phyloP scores from a whole-genome alignment of 53 echinoderm and acorn worm species.

The Henricia sp. region DNA sequence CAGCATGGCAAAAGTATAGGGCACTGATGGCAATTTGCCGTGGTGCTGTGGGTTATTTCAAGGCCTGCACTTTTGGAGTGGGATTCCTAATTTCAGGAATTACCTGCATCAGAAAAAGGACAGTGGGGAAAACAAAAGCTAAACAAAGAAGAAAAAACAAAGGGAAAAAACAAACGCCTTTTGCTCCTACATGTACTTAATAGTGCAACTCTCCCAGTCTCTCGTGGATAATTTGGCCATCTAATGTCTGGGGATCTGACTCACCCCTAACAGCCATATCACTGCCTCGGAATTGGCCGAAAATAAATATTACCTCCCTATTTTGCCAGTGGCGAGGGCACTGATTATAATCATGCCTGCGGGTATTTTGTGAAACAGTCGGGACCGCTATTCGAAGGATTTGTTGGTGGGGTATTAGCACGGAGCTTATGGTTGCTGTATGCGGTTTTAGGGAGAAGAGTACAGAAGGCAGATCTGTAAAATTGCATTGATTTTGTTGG shows the following conservation, averaged over 20 bases:
- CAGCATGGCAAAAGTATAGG: too few relatives aligned
- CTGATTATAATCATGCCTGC: not conserved
- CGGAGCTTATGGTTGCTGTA: not conserved
- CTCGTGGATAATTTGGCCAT: slow-evolving; percentile 25
- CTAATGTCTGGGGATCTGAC: slow-evolving; percentile 44
- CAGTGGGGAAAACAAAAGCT: too few relatives aligned
- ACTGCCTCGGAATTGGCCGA: not conserved
- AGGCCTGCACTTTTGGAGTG: too few relatives aligned
- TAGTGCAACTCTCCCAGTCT: not conserved
- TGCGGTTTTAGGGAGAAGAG: not conserved
- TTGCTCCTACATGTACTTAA: not conserved
- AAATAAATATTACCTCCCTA: slow-evolving; percentile 15
- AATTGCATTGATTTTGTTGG: not conserved
- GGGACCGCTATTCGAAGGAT: too few relatives aligned
- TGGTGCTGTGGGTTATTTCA: too few relatives aligned
- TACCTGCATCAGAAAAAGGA: not conserved
- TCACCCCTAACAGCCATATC: slow-evolving; percentile 20
- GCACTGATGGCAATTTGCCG: too few relatives aligned
- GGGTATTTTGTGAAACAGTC: not conserved
- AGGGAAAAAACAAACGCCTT: not conserved
- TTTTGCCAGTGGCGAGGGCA: slow-evolving; percentile 15
- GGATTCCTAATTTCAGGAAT: not conserved
- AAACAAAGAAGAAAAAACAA: too few relatives aligned
- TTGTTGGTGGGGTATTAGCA: too few relatives aligned
- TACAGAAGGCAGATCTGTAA: not conserved